phyloP scores from a whole-genome alignment of 2,888 invertebrate genomes.

The Chymomyza amoena region DNA sequence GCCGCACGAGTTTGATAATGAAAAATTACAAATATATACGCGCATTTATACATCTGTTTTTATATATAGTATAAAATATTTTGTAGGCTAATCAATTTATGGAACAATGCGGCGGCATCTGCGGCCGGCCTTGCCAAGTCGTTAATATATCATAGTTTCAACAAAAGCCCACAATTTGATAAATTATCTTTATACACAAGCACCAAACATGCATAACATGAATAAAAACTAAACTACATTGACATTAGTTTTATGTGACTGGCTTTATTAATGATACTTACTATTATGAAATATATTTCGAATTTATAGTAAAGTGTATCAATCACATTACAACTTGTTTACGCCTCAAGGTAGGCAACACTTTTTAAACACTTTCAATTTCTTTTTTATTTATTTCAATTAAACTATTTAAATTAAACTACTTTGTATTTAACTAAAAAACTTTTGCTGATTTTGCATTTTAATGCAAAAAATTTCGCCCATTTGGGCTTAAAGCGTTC shows the following conservation, averaged over 20 bases:
- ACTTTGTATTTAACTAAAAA: too few species aligned
- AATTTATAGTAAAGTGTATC: neutral
- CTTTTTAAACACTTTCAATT: conserved; percentile 3
- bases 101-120: neutral
- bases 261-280: conserved; percentile 2
- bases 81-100: neutral
- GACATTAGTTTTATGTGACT: neutral
- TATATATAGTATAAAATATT: neutral
- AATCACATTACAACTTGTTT: neutral
- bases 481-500: neutral
- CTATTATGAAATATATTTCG: too few species aligned
- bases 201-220: neutral
- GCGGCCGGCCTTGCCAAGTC: neutral
- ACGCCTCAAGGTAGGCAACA: conserved; percentile 37
- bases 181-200: neutral
- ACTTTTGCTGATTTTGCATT: neutral
- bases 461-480: conserved; percentile 9
- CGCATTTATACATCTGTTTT: neutral
- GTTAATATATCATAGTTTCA: neutral
- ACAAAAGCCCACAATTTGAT: neutral
- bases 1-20: neutral
- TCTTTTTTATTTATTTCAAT: neutral
- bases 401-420: neutral
- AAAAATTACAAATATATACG: neutral
- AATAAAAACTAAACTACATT: neutral